These are phyloP conservation scores for Pediacus dermestoides DNA, from an alignment of 2,888 invertebrate genomes.

Conservation along the genomic window DNA sequence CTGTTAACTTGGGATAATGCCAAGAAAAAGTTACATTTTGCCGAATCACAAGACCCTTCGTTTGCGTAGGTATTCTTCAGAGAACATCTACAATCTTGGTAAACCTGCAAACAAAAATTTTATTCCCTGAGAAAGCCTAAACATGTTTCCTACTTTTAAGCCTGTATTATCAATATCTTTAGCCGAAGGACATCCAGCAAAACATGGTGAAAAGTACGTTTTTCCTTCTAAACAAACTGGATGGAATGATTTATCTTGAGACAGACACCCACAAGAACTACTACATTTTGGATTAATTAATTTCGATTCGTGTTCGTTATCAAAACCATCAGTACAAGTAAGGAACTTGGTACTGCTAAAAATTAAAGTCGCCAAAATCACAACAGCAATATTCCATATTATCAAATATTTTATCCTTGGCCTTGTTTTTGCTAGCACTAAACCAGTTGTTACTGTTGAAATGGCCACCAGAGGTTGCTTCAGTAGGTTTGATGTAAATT, in stretches of 20 bases:
- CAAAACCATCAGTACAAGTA: conserved; percentile 30
- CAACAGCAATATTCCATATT: conserved; percentile 51
- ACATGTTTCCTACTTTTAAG: no score
- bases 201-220: conserved; percentile 70
- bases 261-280: conserved; percentile 56
- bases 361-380: conserved; percentile 49
- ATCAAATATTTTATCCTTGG: conserved; percentile 53
- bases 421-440: conserved; percentile 54
- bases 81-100: conserved; percentile 55
- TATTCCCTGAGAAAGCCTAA: conserved; percentile 4
- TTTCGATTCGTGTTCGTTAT: conserved; percentile 50
- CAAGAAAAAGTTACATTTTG: conserved; percentile 52
- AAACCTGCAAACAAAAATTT: conserved; percentile 43
- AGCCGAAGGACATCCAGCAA: conserved; percentile 63
- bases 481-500: conserved; percentile 54
- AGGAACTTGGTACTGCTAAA: conserved; percentile 46
- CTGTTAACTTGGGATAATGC: conserved; percentile 46
- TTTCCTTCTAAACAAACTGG: conserved; percentile 61
- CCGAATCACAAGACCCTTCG: conserved; percentile 55
- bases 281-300: conserved; percentile 51
- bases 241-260: conserved; percentile 52
- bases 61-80: conserved; percentile 42
- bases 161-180: no score
- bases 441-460: conserved; percentile 53
- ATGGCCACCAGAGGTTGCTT: conserved; percentile 56